A percentile compares a stretch with the other conserved stretches of the same genome.
Conservation (phyloP, 2,797 vertebrate genomes). For the Petrocephalus schoutedeni region DNA sequence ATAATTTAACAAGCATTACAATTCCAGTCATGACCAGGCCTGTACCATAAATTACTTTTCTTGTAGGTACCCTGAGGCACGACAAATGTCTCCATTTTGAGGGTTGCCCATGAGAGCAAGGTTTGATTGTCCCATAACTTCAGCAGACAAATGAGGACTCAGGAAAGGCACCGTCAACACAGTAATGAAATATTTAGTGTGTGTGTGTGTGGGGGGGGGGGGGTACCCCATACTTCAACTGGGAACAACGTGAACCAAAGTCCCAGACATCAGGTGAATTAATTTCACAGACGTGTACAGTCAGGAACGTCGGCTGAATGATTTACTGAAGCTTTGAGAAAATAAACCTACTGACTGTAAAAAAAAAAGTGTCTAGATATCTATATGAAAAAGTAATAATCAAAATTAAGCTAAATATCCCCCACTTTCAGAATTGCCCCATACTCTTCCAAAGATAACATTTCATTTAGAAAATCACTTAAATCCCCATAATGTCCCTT, state of each 20-base stretch:
- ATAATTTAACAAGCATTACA: background rate
- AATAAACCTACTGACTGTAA: constrained; percentile 24
- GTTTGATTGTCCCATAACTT: background rate
- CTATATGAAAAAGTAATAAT: background rate
- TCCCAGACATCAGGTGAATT: background rate
- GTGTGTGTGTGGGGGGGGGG: too few species aligned
- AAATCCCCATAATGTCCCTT: background rate
- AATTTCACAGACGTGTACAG: background rate
- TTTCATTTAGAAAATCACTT: background rate
- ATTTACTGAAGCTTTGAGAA: background rate
- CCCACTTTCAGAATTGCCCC: background rate
- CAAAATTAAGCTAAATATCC: background rate
- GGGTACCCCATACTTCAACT: background rate
- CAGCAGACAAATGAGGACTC: background rate
- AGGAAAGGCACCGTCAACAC: background rate
- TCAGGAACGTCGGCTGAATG: background rate
- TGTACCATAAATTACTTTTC: background rate
- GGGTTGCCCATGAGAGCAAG: background rate
- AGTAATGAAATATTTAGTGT: background rate
- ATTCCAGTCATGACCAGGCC: background rate
- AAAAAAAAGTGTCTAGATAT: background rate
- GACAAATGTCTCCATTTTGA: background rate
- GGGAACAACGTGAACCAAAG: background rate
- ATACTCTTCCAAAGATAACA: background rate
- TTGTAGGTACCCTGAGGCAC: background rate